Percentiles rank a stretch among this genome's conserved stretches.
phyloP scores from a whole-genome alignment of 2,113 vertebrate genomes.

The Prionailurus viverrinus region DNA sequence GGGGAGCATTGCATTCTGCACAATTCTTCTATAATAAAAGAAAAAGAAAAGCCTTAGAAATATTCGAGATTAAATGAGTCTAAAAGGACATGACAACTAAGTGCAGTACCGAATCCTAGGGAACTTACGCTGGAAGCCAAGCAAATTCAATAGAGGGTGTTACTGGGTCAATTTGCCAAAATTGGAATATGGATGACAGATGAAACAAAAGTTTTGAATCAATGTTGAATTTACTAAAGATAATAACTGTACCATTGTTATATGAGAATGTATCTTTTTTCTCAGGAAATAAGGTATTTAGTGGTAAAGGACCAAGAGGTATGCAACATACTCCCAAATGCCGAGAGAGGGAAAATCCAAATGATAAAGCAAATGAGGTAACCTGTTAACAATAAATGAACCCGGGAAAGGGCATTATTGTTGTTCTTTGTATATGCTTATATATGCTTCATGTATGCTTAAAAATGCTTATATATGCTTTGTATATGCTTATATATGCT shows the following conservation, averaged over 20 bases:
- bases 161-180: not conserved
- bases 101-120: not conserved
- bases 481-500: no score
- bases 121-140: not conserved
- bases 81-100: not conserved
- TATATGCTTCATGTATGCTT: no score
- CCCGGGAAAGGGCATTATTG: not conserved
- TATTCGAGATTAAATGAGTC: not conserved
- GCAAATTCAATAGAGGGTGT: not conserved
- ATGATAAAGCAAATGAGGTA: not conserved
- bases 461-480: no score
- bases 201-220: not conserved
- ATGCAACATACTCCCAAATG: not conserved
- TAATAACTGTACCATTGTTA: not conserved
- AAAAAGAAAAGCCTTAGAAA: not conserved
- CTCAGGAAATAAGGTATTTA: not conserved
- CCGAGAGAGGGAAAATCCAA: not conserved
- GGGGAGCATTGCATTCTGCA: not conserved
- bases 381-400: not conserved
- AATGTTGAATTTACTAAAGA: not conserved
- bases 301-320: not conserved
- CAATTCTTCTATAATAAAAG: not conserved
- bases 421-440: not conserved
- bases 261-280: not conserved
- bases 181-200: not conserved